Base-by-base conservation (phyloP, 1,140 invertebrate genomes). In the Drosophila mojavensis region DNA sequence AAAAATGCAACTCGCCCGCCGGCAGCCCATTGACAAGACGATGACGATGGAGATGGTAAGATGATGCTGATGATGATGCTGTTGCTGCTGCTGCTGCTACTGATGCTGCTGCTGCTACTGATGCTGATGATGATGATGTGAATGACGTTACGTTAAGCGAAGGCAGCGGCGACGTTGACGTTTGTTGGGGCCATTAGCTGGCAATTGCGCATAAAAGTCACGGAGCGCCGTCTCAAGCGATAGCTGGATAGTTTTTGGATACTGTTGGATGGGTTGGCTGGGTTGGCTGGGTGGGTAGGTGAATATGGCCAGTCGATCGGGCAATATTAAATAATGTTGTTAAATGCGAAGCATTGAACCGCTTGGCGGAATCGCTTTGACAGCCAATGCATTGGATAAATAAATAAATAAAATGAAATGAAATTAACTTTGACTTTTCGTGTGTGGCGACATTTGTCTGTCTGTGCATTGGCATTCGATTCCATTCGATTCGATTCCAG, bases 291-390 rank as follows among this genome's bases (percentile, higher is more conserved):
- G 43, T 51, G 24, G 28, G 5, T 5, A 6, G 28, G 6, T 0
- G 69, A 51, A 63, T 61, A 64, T 72, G 62, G 36, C 17, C 54
- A 60, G 24, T 33, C 61, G 77, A 85, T 85, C 75, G 73, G 82
- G 58, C 84, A 89, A 90, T 89, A 90, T 89, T 89, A 89, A 89
- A 89, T 89, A 89, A 89, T 89, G 84, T 89, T 89, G 80, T 89
- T 84, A 89, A 89, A 89, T 62, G 56, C 79, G 72, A 86, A 69
- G 86, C 79, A 86, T 86, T 72, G 83, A 79, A 82, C 55, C 63
- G 79, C 61, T 81, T 71, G 39, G 58, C 43, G 58, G 30, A 43
- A 69, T 74, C 45, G 65, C 58, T 17, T 41, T 69, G 58, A 62
- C 71, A 62, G 41, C 41, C 33, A 59, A 55, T 89, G 66, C 33